Evolutionary conservation across 2,888 invertebrate species (phyloP).

Genomic region (Cataglyphis rosenhaueri): DNA sequence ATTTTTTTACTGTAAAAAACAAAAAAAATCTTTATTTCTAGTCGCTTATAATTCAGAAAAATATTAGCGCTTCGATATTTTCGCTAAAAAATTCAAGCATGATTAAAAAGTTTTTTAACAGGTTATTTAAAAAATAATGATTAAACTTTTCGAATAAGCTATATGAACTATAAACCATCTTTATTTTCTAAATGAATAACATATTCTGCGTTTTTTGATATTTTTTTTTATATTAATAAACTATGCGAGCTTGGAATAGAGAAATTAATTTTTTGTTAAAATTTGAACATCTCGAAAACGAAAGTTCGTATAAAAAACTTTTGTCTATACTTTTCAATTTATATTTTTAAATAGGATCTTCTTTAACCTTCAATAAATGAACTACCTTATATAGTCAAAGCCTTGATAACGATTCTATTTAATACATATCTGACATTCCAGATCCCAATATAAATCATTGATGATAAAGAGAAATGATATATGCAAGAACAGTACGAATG

Average conservation of each 20-base stretch:
- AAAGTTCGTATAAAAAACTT: background rate
- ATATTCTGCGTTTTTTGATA: background rate
- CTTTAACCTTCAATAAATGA: background rate
- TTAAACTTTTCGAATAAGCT: background rate
- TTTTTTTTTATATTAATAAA: background rate
- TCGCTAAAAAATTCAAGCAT: background rate
- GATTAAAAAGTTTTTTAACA: background rate
- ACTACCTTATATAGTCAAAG: constrained; percentile 38
- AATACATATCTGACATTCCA: constrained; percentile 67
- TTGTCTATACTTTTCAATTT: background rate
- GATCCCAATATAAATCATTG: constrained; percentile 62
- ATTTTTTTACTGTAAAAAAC: background rate
- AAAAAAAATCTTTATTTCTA: background rate
- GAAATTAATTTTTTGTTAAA: background rate
- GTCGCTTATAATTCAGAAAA: background rate
- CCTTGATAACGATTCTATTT: constrained; percentile 63
- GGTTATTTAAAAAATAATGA: background rate
- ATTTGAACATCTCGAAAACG: background rate
- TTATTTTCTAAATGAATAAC: background rate
- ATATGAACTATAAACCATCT: background rate
- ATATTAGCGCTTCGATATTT: background rate
- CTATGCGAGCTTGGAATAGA: background rate
- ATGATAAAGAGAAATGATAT: constrained; percentile 70
- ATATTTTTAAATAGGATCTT: background rate
- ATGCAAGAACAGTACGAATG: constrained; percentile 67